Base-by-base conservation (phyloP, 1,140 invertebrate species). In the Heterodera schachtii region DNA sequence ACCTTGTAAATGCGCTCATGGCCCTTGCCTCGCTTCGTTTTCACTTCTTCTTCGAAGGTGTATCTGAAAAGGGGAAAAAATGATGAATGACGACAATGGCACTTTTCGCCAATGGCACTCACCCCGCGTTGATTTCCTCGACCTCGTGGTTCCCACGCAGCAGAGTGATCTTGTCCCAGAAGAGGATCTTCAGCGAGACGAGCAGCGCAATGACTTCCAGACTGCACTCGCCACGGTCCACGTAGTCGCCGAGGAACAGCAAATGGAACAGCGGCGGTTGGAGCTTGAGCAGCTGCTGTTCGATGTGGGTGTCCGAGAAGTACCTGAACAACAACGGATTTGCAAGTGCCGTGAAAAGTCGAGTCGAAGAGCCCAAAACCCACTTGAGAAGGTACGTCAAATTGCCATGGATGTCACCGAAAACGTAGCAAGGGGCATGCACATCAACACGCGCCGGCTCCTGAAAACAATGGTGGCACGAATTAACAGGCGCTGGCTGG, bases 161-260 rank as follows among this genome's bases (percentile, higher is more conserved):
- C 9, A 93, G 88, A 87, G 92, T 93, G 87, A 93, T 93, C 86
- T 93, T 93, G 86, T 93, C 92, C 64, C 92, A 92, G 87, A 93
- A 92, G 83, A 91, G 91, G 46, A 89, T 89, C 77, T 87, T 90
- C 86, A 93, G 92, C 41, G 92, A 91, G 78, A 93, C 83, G 13
- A 92, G 83, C 16, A 92, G 87, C 87, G 92, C 92, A 78, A 92
- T 93, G 13, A 92, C 89, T 92, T 92, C 92, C 47, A 92, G 83
- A 41, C 91, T 92, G 84, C 95, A 94, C 90, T 95, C 95, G 81
- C 94, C 94, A 90, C 94, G 92, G 8, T 76, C 75, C 1, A 76
- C 75, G 44, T 76, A 76, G 44, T 76, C 75, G 19, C 75, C 75
- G 3, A 76, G n/a, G 21, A 76, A 76, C 43, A 76, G 75, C 41